Evolutionary conservation across 2,888 invertebrate species (phyloP).

Genomic region (Ischnura elegans): DNA sequence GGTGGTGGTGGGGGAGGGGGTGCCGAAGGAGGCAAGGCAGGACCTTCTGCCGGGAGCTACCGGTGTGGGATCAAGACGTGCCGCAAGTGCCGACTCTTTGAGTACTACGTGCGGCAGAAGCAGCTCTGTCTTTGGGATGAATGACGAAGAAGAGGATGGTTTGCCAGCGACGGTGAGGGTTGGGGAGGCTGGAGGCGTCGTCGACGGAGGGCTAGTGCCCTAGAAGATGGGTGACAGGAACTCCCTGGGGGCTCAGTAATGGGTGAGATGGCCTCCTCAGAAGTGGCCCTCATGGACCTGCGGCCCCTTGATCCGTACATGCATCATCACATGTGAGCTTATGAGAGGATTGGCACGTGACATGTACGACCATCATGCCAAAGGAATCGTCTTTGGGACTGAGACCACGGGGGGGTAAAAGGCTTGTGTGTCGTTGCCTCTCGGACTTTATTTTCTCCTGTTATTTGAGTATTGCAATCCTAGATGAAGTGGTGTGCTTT

Average conservation of each 20-base stretch:
- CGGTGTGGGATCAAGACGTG: conserved; percentile 98
- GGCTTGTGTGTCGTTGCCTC: background rate
- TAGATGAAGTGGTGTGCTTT: background rate
- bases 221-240: conserved; percentile 40
- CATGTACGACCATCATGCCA: background rate
- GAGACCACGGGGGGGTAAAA: no score
- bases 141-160: conserved; percentile 78
- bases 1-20: conserved; percentile 74
- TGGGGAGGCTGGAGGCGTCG: conserved; percentile 36
- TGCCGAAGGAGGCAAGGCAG: conserved; percentile 75
- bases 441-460: background rate
- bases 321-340: conserved; percentile 12
- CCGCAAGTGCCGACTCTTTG: conserved; percentile 92
- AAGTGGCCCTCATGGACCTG: background rate
- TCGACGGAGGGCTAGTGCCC: conserved; percentile 18
- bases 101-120: conserved; percentile 91
- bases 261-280: conserved; percentile 1
- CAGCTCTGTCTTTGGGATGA: conserved; percentile 91
- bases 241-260: background rate
- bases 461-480: background rate
- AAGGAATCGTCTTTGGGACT: background rate
- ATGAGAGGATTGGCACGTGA: background rate
- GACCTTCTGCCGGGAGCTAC: conserved; percentile 85
- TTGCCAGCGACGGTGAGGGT: background rate
- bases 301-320: background rate